Evolutionary conservation across 2,797 vertebrate genomes (phyloP).

Genomic region (Tauraco hartlaubi): DNA sequence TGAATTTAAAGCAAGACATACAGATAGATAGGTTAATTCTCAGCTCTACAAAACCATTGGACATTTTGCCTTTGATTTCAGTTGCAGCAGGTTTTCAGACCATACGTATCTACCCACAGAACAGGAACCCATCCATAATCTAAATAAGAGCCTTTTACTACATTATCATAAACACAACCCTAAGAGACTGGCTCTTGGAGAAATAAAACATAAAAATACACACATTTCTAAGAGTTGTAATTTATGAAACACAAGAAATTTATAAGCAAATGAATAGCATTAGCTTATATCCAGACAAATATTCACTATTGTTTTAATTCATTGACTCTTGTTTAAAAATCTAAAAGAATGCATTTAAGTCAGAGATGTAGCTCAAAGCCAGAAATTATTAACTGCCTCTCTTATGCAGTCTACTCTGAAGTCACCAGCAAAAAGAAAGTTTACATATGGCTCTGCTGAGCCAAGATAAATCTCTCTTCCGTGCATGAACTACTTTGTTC

Average conservation of each 20-base stretch:
- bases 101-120: not conserved
- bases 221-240: not conserved
- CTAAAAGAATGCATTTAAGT: slow-evolving; percentile 31
- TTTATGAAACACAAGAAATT: slow-evolving; percentile 20
- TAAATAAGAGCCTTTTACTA: not conserved
- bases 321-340: slow-evolving; percentile 5
- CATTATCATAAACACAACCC: not conserved
- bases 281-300: slow-evolving; percentile 11
- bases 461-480: slow-evolving; percentile 70
- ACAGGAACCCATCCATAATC: not conserved
- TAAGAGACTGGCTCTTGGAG: not conserved
- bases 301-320: slow-evolving; percentile 24
- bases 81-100: not conserved
- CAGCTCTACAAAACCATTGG: not conserved
- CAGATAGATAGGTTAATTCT: not conserved
- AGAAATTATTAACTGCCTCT: slow-evolving; percentile 45
- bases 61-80: not conserved
- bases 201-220: not conserved
- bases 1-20: not conserved
- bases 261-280: not conserved
- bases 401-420: slow-evolving; percentile 33
- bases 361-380: slow-evolving; percentile 26
- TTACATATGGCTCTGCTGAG: slow-evolving; percentile 36
- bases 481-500: slow-evolving; percentile 59
- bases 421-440: slow-evolving; percentile 45